Conservation (phyloP, 2,113 vertebrate species). For the Tetrao urogallus region DNA sequence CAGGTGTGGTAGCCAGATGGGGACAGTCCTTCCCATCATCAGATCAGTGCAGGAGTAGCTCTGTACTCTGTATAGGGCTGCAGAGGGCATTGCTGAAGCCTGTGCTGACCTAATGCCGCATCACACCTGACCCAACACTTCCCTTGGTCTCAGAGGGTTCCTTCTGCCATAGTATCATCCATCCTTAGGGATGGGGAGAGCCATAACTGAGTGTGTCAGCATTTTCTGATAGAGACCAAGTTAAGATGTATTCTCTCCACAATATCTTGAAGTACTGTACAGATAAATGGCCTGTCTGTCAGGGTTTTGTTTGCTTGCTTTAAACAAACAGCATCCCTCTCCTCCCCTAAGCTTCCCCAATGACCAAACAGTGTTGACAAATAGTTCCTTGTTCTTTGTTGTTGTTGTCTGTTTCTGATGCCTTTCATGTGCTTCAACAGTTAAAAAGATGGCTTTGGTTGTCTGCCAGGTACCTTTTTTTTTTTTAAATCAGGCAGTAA, state of each 20-base stretch:
- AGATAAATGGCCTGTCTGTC: slow-evolving; percentile 70
- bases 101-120: neutral
- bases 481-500: neutral
- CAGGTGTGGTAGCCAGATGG: neutral
- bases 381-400: slow-evolving; percentile 66
- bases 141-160: neutral
- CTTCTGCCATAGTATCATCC: neutral
- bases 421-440: slow-evolving; percentile 56
- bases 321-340: slow-evolving; percentile 63
- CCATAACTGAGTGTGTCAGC: slow-evolving; percentile 27
- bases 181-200: neutral
- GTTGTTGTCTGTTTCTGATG: slow-evolving; percentile 33
- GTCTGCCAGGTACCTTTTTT: slow-evolving; percentile 41
- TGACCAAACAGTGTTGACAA: slow-evolving; percentile 43
- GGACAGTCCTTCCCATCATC: neutral
- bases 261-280: slow-evolving; percentile 29
- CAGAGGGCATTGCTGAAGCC: neutral
- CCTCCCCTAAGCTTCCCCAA: slow-evolving; percentile 64
- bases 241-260: slow-evolving; percentile 14
- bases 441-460: slow-evolving; percentile 60
- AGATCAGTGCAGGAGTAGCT: neutral
- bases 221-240: slow-evolving; percentile 31
- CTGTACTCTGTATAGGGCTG: neutral
- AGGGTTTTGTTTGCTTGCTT: slow-evolving; percentile 66
- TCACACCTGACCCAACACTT: neutral